These are phyloP conservation scores for Gastrophryne carolinensis DNA, from an alignment of 2,797 vertebrate genomes.

Conservation along the genomic window DNA sequence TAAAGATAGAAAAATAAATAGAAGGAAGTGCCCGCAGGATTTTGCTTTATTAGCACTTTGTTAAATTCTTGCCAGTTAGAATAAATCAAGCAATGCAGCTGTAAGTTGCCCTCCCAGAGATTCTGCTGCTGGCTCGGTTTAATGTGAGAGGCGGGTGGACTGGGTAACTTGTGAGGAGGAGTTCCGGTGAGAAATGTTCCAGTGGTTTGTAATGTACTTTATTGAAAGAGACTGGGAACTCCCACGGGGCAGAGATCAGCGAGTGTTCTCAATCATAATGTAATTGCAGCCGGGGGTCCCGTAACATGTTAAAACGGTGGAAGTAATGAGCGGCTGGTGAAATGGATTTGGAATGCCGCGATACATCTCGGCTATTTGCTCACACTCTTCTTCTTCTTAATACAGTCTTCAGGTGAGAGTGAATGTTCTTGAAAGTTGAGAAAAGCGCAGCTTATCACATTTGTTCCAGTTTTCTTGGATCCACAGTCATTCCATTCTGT, in stretches of 20 bases:
- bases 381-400: constrained; percentile 52
- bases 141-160: too few species aligned
- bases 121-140: too few species aligned
- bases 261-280: background rate
- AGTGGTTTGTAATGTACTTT: background rate
- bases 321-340: constrained; percentile 10
- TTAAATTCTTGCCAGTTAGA: too few species aligned
- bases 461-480: constrained; percentile 53
- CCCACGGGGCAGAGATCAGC: background rate
- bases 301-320: constrained; percentile 9
- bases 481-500: constrained; percentile 46
- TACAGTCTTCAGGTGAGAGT: constrained; percentile 53
- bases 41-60: too few species aligned
- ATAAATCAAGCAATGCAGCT: too few species aligned
- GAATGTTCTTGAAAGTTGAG: constrained; percentile 53
- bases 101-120: too few species aligned
- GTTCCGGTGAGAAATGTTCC: background rate
- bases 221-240: background rate
- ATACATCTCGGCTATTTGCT: constrained; percentile 37
- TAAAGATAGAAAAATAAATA: too few species aligned
- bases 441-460: constrained; percentile 46
- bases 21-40: too few species aligned
- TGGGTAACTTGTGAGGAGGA: too few species aligned
- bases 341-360: constrained; percentile 24
- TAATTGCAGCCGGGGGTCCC: constrained; percentile 32